Evolutionary conservation across 2,888 invertebrate genomes (phyloP).

Genomic region (Volucella inflata): DNA sequence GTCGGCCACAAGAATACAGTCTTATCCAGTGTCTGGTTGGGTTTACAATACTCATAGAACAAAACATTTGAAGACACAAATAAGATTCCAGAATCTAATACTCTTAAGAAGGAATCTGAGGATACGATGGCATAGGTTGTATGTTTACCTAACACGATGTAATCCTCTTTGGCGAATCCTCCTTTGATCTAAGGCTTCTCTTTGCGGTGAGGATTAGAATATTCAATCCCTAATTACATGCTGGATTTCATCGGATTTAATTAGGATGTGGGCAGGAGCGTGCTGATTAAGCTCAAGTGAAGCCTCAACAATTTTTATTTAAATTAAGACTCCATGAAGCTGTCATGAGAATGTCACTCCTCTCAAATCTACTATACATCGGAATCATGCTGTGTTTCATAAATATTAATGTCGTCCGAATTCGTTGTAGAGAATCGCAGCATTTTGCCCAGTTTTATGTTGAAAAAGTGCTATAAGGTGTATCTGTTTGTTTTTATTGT

Average conservation of each 20-base stretch:
- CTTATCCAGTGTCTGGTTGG: neutral
- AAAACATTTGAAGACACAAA: slow-evolving; percentile 42
- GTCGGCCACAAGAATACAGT: neutral
- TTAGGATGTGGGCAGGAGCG: slow-evolving; percentile 27
- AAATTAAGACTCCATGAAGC: too few relatives aligned
- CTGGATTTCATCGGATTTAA: slow-evolving; percentile 65
- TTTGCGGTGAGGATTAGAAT: slow-evolving; percentile 58
- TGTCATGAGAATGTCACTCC: too few relatives aligned
- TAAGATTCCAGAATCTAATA: slow-evolving; percentile 46
- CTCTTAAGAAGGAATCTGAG: slow-evolving; percentile 8
- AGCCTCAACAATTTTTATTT: too few relatives aligned
- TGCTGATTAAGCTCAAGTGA: neutral
- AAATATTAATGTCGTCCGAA: too few relatives aligned
- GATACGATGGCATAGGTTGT: slow-evolving; percentile 13
- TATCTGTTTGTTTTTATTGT: too few relatives aligned
- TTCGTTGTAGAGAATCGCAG: too few relatives aligned
- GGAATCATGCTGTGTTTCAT: too few relatives aligned
- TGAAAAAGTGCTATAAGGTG: too few relatives aligned
- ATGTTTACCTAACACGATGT: slow-evolving; percentile 68
- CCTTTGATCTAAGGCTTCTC: slow-evolving; percentile 37
- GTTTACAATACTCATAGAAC: neutral
- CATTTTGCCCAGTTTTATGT: too few relatives aligned
- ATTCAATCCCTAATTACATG: slow-evolving; percentile 66
- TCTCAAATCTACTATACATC: too few relatives aligned
- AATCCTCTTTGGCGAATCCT: slow-evolving; percentile 65